phyloP scores from a whole-genome alignment of 2,113 vertebrate species.

The Accipiter cooperii region DNA sequence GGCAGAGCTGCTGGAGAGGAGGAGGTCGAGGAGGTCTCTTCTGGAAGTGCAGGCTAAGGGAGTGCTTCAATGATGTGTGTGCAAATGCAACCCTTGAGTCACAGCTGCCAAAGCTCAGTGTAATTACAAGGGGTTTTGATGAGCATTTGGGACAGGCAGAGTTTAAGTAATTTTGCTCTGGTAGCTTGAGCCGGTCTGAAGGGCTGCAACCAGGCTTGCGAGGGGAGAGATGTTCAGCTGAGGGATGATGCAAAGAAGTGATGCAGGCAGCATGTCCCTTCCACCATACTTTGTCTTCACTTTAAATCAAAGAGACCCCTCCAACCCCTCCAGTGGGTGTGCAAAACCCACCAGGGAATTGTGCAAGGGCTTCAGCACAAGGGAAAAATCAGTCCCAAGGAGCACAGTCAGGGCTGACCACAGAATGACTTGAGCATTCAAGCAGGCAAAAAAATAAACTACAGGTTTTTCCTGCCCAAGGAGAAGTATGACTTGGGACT shows the following conservation, averaged over 20 bases:
- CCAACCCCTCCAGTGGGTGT: not conserved
- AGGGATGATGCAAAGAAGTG: not conserved
- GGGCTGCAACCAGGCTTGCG: not conserved
- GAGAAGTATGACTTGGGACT: not conserved
- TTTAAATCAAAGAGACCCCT: not conserved
- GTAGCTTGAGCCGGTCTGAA: not conserved
- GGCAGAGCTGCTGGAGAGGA: not conserved
- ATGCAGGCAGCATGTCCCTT: not conserved
- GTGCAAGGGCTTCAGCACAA: rapidly evolving
- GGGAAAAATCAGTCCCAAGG: not conserved
- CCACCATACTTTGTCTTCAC: not conserved
- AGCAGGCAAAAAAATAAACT: not conserved
- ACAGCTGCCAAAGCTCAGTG: not conserved
- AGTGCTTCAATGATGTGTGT: not conserved
- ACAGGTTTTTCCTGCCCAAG: not conserved
- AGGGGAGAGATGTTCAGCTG: no score
- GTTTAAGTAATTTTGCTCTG: not conserved
- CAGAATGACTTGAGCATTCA: not conserved
- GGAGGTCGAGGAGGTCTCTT: not conserved
- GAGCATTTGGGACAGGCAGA: not conserved
- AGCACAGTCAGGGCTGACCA: not conserved
- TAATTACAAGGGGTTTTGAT: not conserved
- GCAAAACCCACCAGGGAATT: not conserved
- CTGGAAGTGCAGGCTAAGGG: not conserved
- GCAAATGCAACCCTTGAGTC: not conserved